Base-by-base conservation (phyloP, 2,888 invertebrate species). In the Chaetogeoica ovagalla region DNA sequence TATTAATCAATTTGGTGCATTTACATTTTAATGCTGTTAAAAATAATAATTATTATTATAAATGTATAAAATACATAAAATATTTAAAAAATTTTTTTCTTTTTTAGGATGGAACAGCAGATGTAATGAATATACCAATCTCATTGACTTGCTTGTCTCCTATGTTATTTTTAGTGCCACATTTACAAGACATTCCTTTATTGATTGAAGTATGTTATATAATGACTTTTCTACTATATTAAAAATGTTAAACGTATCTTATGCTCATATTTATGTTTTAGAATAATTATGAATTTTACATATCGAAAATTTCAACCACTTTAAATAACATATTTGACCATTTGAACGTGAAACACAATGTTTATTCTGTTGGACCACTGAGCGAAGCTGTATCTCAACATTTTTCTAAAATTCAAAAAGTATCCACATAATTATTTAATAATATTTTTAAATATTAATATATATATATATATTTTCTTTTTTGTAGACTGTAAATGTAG, bases 61-160 rank as follows among this genome's bases (percentile, higher is more conserved):
- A 43, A 43, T 43, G 43, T 52, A 52, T 17, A 1, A 30, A 52
- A 52, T 15, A 13, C 13, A 52, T 52, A 52, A 15, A 13, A 52
- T 55, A 55, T 55, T 5, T 19, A 19, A 55, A 9, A 13, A 2
- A 30, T 30, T 30, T 4, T 30, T 30, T 19, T 77, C 2, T 62
- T 37, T 77, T 79, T 65, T n/a, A 79, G 79, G 79, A 79, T 57
- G 79, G 79, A 55, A 79, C 79, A n/a, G 71, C 65, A 6, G 79
- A 79, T 59, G 63, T 79, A 23, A 79, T 79, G 63, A 21, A 71
- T 43, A 79, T 79, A 71, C 79, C 79, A 57, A 79, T 79, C 39
- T 71, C 79, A 15, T 63, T 79, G 43, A 79, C 79, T 57, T 79
- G 79, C n/a, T 65, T 79, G 55, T 79, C 79, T 70, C 79, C 79